These are phyloP conservation scores for Abscondita cerata DNA, from an alignment of 2,888 invertebrate species.

Conservation along the genomic window DNA sequence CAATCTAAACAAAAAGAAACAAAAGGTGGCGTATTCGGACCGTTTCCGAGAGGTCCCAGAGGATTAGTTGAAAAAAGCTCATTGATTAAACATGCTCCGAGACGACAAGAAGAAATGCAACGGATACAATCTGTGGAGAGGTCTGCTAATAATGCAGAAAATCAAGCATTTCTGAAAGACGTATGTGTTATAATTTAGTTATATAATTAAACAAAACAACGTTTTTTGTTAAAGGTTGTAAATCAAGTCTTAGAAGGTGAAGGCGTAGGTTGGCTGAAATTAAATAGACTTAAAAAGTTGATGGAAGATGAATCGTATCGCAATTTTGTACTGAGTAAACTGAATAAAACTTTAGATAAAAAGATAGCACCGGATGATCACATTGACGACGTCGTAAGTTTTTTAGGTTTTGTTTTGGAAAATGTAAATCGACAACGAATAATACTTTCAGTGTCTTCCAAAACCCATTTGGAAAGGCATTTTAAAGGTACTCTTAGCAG, in stretches of 20 bases:
- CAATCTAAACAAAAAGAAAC: conserved; percentile 54
- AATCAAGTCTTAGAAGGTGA: conserved; percentile 88
- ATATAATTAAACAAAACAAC: background rate
- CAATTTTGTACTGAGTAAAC: conserved; percentile 91
- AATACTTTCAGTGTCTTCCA: conserved; percentile 77
- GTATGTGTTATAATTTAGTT: conserved; percentile 59
- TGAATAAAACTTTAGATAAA: conserved; percentile 91
- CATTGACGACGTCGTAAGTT: conserved; percentile 94
- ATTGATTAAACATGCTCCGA: conserved; percentile 81
- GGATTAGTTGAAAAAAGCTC: conserved; percentile 90
- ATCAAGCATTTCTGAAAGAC: conserved; percentile 93
- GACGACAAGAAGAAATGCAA: conserved; percentile 71
- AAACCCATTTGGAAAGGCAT: conserved; percentile 96
- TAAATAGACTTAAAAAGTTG: conserved; percentile 89
- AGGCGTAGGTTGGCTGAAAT: conserved; percentile 95
- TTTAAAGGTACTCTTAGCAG: conserved; percentile 88
- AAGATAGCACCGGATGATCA: conserved; percentile 96
- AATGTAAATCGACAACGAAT: background rate
- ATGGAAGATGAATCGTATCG: conserved; percentile 99
- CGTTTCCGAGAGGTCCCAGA: conserved; percentile 79
- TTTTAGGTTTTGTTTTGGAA: background rate
- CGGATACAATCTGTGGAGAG: conserved; percentile 73
- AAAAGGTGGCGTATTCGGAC: conserved; percentile 71
- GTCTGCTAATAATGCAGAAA: conserved; percentile 83
- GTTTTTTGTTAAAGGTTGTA: conserved; percentile 65